Evolutionary conservation across 2,113 vertebrate genomes (phyloP).

Genomic region (Lutjanus erythropterus): DNA sequence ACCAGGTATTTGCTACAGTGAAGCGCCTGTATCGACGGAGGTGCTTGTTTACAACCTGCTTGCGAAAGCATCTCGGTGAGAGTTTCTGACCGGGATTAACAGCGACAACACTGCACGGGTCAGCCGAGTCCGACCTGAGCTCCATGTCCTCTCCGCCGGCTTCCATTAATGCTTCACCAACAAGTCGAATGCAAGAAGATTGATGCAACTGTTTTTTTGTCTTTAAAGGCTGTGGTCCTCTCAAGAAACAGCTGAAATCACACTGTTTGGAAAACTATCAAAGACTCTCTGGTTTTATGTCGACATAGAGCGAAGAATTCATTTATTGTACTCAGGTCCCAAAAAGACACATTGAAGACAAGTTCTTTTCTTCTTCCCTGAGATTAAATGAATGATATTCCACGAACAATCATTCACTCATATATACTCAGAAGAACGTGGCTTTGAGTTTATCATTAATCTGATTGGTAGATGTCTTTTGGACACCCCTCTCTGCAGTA

Average conservation of each 20-base stretch:
- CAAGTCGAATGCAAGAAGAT: background rate
- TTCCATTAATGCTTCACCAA: conserved; percentile 43
- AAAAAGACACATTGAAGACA: background rate
- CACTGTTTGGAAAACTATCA: background rate
- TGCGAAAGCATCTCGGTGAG: conserved; percentile 90
- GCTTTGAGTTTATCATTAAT: background rate
- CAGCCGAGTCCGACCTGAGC: conserved; percentile 51
- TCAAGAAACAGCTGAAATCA: background rate
- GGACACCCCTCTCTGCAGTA: background rate
- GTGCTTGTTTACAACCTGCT: conserved; percentile 90
- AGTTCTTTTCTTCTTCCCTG: background rate
- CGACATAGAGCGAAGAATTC: background rate
- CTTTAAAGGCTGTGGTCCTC: background rate
- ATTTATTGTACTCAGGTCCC: background rate
- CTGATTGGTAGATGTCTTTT: conserved; percentile 2
- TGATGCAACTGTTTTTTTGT: background rate
- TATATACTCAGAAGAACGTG: background rate
- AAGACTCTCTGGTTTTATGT: background rate
- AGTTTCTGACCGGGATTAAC: conserved; percentile 85
- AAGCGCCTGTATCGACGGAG: conserved; percentile 91
- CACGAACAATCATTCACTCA: background rate
- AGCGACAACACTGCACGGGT: conserved; percentile 84
- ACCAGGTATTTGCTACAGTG: conserved; percentile 92
- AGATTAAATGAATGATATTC: background rate
- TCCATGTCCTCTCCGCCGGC: conserved; percentile 81